phyloP scores from a whole-genome alignment of 2,113 vertebrate species.

The Asarcornis scutulata region DNA sequence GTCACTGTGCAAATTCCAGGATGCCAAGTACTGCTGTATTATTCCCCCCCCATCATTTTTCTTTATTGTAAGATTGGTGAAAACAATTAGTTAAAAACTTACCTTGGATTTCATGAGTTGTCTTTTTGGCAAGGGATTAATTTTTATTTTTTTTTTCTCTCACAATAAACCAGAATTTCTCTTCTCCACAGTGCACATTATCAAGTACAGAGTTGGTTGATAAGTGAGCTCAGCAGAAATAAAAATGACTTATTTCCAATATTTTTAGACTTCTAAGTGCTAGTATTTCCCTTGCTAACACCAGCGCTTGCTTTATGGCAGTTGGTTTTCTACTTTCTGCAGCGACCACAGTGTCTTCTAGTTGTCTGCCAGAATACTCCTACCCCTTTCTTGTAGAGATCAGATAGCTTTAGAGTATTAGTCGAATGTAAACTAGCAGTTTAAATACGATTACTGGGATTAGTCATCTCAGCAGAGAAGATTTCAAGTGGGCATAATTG shows the following conservation, averaged over 20 bases:
- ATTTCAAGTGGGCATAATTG: slow-evolving; percentile 7
- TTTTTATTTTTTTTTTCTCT: neutral
- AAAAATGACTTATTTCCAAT: neutral
- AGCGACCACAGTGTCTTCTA: neutral
- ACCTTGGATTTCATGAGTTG: neutral
- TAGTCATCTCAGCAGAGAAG: neutral
- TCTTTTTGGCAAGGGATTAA: neutral
- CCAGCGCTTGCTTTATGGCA: neutral
- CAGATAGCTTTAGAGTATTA: neutral
- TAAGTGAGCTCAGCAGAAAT: slow-evolving; percentile 10
- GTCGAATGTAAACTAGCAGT: slow-evolving; percentile 27
- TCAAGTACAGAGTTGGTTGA: neutral
- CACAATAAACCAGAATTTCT: slow-evolving; percentile 4
- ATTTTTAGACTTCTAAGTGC: neutral
- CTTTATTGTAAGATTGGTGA: neutral
- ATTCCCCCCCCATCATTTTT: neutral
- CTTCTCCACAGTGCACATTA: neutral
- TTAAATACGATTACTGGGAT: slow-evolving; percentile 37
- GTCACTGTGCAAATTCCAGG: neutral
- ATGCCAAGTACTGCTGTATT: neutral
- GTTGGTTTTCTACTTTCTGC: neutral
- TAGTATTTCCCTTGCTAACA: neutral
- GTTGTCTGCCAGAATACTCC: neutral
- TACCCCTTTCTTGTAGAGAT: neutral
- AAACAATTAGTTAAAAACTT: neutral